Evolutionary conservation across 2,113 vertebrate species (phyloP), one percentile per base, ranked within the genome.

Genomic region (Athene cunicularia): DNA sequence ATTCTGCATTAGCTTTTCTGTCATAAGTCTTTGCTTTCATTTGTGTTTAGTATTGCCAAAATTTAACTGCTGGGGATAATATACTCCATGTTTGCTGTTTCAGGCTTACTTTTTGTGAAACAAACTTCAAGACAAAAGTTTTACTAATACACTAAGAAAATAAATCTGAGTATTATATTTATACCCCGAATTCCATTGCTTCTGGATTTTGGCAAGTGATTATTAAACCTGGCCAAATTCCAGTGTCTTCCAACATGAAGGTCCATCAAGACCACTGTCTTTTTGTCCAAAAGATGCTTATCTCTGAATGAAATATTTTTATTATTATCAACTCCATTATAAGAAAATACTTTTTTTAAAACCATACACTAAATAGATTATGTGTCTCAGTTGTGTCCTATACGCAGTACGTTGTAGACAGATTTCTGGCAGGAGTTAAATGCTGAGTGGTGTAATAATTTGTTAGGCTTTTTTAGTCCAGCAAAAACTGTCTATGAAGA

Each of bases 361-460:
- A 20, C 6, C 0, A 0, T 52, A 12, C 41, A 2, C 13, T 75
- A 49, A 70, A 49, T 23, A 45, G 14, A 15, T 49, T 87, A 11
- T 8, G 50, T 17, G 9, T 49, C 19, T 17, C 22, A 52, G 6
- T 35, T 76, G 3, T 86, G 10, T 52, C 20, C 17, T 7, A 8
- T 81, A 3, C 33, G 23, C 14, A 22, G 6, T 16, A 64, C 8
- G 33, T 41, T 30, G 18, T 13, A 22, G 19, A 53, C 43, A 41
- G 22, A 26, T 41, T 82, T 76, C 39, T 64, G 39, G 4, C 17
- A 37, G 27, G 7, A n/a, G 13, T 37, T 82, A 37, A 35, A 59
- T 12, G 7, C 13, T 60, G n/a, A 30, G 30, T 26, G 12, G 8
- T 67, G 39, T 82, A 50, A 19, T 35, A 64, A 27, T 67, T 63